These are phyloP conservation scores for Orchesella flavescens DNA, from an alignment of 2,888 invertebrate species.

Conservation along the genomic window DNA sequence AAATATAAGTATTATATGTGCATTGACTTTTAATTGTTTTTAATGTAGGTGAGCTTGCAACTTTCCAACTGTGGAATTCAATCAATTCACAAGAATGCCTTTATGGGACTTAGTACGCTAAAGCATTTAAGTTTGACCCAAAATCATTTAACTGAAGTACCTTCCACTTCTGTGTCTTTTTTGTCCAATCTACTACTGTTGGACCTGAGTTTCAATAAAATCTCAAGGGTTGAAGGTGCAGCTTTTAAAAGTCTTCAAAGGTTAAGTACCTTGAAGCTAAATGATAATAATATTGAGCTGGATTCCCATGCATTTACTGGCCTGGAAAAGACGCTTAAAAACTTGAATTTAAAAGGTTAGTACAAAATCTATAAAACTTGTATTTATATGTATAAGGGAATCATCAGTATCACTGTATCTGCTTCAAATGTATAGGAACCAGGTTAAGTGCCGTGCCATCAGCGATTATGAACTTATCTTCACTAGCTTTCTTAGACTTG, in stretches of 20 bases:
- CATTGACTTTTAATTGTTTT: not conserved
- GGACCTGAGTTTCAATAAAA: constrained; percentile 88
- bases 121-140: constrained; percentile 71
- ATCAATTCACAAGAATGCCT: constrained; percentile 82
- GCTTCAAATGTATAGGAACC: constrained; percentile 75
- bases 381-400: not conserved
- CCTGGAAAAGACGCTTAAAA: constrained; percentile 86
- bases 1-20: not conserved
- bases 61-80: constrained; percentile 87
- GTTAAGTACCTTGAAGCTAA: constrained; percentile 86
- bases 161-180: constrained; percentile 81
- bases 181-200: constrained; percentile 84
- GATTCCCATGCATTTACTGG: constrained; percentile 82
- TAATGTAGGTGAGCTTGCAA: constrained; percentile 80
- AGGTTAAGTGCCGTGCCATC: constrained; percentile 86
- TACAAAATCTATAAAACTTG: not conserved
- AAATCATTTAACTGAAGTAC: constrained; percentile 84
- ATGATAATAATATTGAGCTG: constrained; percentile 89
- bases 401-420: too few relatives aligned
- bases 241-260: constrained; percentile 84
- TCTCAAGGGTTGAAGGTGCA: constrained; percentile 82
- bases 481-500: constrained; percentile 89
- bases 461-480: constrained; percentile 84
- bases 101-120: constrained; percentile 81
- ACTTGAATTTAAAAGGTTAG: constrained; percentile 87